Evolutionary conservation across 2,797 vertebrate species (phyloP), one percentile per base, ranked within the genome.

Genomic region (Coccyzus lansbergi): DNA sequence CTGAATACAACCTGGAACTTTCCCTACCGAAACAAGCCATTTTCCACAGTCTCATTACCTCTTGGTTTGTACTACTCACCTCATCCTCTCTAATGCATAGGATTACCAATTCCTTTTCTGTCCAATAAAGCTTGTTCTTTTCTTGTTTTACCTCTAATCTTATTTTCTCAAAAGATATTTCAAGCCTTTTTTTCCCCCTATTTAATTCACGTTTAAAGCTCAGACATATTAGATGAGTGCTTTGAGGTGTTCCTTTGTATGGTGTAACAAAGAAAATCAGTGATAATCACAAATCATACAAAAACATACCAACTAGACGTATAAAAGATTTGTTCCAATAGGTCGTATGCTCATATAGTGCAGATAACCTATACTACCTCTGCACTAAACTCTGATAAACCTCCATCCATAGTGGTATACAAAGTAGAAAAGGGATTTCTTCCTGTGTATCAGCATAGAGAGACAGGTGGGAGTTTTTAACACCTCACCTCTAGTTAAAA

Each of bases 121-220:
- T 87, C 21, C 71, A 87, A 92, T 67, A 97, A 84, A 67, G 40
- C 77, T 72, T 85, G 34, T 76, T 86, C 55, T 90, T 88, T 77
- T 86, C 46, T 15, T 72, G 78, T 81, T 94, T 96, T 67, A 89
- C 83, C 67, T 86, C 58, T 93, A 92, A 95, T 92, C 81, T 91
- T 94, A 95, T 95, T 97, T 93, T 81, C 56, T 92, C 25, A 83
- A 67, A 69, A 76, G 40, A 9, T 22, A 72, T 58, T 91, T 92
- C 64, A 38, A 81, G 56, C 18, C 72, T 80, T 89, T 83, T 90
- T 85, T 64, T 33, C 19, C 9, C 34, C 34, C 40, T 84, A 40
- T 90, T 95, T 92, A 96, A 95, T 93, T 92, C 21, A 86, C 60
- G 44, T 75, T 92, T 96, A 95, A 95, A 88, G 20, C 55, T 67